Base-by-base conservation (phyloP, 23 tunicate species). In the Trididemnum nubilum region DNA sequence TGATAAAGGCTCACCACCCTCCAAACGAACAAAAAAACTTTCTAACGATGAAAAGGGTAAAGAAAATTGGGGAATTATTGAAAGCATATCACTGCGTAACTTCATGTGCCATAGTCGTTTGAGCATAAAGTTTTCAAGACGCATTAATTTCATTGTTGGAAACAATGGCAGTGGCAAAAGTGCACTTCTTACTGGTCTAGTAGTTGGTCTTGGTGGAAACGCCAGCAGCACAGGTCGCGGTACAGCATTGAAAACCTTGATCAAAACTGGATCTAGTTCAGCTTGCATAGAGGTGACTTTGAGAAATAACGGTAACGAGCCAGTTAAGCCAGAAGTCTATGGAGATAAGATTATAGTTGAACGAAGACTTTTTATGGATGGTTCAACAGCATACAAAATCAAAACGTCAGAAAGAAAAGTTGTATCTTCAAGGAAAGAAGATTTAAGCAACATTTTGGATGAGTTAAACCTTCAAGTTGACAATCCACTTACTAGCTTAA, bases 161-260 rank as follows among this genome's bases (percentile, higher is more conserved):
- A 87, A 87, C 38, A 93, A 93, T 69, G 98, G 98, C 1, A 93
- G 98, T 79, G 98, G 98, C 51, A 93, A 93, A 87, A 93, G 98
- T 88, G 98, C 98, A 1, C 79, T 93, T 26, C 52, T 93, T 12
- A 87, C 93, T 23, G 98, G 94, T n/a, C 57, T 93, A 2, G 72
- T 93, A 21, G 89, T 93, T 35, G 98, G 92, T 0, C 76, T 93
- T 52, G 98, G 98, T 32, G 98, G 98, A 18, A 87, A 93, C 73
- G 87, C 93, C 37, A 81, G 85, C 49, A 93, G 89, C 58, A 93
- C 98, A 33, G 88, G 89, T 65, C 79, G 98, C 25, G 98, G 98
- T 35, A 85, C 93, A 4, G 82, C 92, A 27, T 65, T 93, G 32
- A 93, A 93, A 80, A 87, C 92, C 1, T 60, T 93, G 33, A 93